Percentiles rank a stretch among this genome's conserved stretches.
These are phyloP conservation scores for Percopsis omiscomaycus DNA, from an alignment of 2,797 vertebrate genomes.

Conservation along the genomic window DNA sequence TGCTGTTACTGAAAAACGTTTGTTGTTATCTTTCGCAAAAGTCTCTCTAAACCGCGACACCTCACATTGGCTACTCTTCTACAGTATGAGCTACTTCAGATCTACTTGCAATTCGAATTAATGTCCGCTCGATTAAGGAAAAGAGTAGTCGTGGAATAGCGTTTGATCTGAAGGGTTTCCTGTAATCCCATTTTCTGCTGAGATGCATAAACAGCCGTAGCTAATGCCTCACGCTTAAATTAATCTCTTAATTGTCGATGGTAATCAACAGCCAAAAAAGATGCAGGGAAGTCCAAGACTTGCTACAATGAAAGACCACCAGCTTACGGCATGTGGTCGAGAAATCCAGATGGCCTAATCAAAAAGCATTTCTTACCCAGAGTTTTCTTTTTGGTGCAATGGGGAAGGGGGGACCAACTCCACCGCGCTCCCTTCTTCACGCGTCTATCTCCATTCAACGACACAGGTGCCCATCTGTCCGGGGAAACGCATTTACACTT, in stretches of 20 bases:
- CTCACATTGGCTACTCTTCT: slow-evolving; percentile 7
- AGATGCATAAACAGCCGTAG: slow-evolving; percentile 19
- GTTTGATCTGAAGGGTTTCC: background rate
- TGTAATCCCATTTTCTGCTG: slow-evolving; percentile 19
- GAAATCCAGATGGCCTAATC: slow-evolving; percentile 21
- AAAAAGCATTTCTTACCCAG: slow-evolving; percentile 70
- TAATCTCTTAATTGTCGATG: slow-evolving; percentile 13
- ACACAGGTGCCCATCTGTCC: slow-evolving; percentile 47
- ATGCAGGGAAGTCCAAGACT: slow-evolving; percentile 36
- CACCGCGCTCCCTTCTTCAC: slow-evolving; percentile 75
- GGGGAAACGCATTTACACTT: slow-evolving; percentile 33
- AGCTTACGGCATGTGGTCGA: background rate
- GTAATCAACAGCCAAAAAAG: slow-evolving; percentile 4
- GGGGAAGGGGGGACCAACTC: slow-evolving; percentile 64
- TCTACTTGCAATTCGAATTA: slow-evolving; percentile 22
- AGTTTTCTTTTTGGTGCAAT: slow-evolving; percentile 78
- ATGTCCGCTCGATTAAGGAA: slow-evolving; percentile 19
- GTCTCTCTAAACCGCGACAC: background rate
- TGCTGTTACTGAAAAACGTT: background rate
- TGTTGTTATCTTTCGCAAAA: slow-evolving; percentile 5
- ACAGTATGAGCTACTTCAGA: slow-evolving; percentile 8
- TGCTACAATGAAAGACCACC: slow-evolving; percentile 11
- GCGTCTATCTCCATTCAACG: slow-evolving; percentile 73
- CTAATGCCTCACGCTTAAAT: slow-evolving; percentile 26
- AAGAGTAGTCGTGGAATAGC: background rate